Evolutionary conservation across 2,888 invertebrate species (phyloP).

Genomic region (Cistogaster globosa): DNA sequence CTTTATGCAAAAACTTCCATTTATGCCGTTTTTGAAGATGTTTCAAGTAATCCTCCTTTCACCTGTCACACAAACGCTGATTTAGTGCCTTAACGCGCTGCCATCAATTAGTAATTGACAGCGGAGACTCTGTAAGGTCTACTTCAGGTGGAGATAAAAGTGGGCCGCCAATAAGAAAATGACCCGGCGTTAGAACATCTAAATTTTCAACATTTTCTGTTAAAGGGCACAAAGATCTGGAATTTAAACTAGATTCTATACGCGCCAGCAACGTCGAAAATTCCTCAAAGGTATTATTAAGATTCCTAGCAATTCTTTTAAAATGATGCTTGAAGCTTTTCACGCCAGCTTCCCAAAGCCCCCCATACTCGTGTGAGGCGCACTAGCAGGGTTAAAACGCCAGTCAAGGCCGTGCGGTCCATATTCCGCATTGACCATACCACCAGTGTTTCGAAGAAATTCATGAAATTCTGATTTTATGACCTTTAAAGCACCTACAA

Average conservation of each 20-base stretch:
- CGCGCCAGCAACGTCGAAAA: no score
- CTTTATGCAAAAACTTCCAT: constrained; percentile 13
- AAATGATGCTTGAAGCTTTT: no score
- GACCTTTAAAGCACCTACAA: no score
- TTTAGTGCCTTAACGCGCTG: constrained; percentile 46
- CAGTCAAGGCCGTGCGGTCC: no score
- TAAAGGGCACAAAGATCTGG: constrained; percentile 38
- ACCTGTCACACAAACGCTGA: constrained; percentile 34
- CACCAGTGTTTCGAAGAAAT: no score
- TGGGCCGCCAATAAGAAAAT: constrained; percentile 57
- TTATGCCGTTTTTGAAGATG: constrained; percentile 29
- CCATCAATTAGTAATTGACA: constrained; percentile 46
- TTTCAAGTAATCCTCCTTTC: constrained; percentile 1
- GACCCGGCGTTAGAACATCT: constrained; percentile 47
- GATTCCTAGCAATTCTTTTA: no score
- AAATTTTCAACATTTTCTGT: constrained; percentile 7
- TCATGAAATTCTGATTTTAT: no score
- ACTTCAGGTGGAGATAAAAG: constrained; percentile 42
- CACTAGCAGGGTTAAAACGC: no score
- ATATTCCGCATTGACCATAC: no score
- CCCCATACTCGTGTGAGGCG: no score
- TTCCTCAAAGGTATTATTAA: no score
- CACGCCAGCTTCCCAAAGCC: no score
- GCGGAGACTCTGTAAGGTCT: constrained; percentile 11
- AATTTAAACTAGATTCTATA: constrained; percentile 62